Evolutionary conservation across 2,888 invertebrate genomes (phyloP), one percentile per base, ranked within the genome.

Genomic region (Hetaerina titia): DNA sequence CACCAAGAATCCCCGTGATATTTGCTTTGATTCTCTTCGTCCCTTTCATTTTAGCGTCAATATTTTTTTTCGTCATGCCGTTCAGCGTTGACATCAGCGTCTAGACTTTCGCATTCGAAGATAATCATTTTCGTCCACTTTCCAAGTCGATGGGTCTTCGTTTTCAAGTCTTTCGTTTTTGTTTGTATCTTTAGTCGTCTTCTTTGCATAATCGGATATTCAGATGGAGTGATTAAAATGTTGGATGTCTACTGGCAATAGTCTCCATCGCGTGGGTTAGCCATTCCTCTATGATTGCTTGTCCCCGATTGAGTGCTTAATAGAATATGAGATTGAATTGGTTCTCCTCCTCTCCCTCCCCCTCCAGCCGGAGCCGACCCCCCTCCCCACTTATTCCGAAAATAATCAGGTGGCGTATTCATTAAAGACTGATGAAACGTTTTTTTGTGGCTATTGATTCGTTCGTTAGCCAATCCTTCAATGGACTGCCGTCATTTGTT

Each of bases 201-300:
- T 13, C 81, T 81, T 81, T 81, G 81, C 81, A 81, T 81, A 81
- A 81, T 81, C 31, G 25, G 81, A 81, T 81, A 9, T 31, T 11
- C 81, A 15, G 81, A 81, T 81, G 81, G 31, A 81, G 81, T 81
- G 81, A 81, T 81, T 81, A 81, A 60, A 81, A 81, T 81, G 8
- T 81, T 81, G 81, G 13, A 81, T 81, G 22, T 45, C 81, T 5
- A 31, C 17, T 9, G 25, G 25, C 17, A 31, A 31, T 81, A 31
- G 31, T 25, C 45, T 81, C 22, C 31, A 31, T 13, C 81, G 8
- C 0, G 25, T 81, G 81, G 11, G 45, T 45, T 31, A 31, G 81
- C 9, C 25, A 31, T n/a, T 81, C 8, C 25, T 81, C 81, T 31
- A 7, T 13, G 11, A 13, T 31, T 13, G 8, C 81, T 0, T 81